Evolutionary conservation across 2,888 invertebrate genomes (phyloP).

Genomic region (Liposcelis brunnea): DNA sequence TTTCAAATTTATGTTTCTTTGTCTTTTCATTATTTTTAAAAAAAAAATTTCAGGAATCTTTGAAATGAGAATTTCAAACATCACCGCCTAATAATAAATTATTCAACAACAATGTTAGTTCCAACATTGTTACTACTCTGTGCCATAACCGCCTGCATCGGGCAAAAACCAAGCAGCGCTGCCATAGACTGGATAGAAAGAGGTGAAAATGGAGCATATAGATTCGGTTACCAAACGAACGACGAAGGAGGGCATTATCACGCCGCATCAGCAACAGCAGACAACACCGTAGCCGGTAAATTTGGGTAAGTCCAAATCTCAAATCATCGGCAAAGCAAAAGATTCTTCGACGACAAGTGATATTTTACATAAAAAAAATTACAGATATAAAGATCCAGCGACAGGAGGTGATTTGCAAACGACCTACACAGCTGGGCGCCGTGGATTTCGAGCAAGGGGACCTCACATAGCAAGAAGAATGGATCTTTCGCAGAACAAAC

Average conservation of each 20-base stretch:
- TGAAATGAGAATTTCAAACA: too few relatives aligned
- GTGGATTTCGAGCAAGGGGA: conserved; percentile 64
- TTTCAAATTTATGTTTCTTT: too few relatives aligned
- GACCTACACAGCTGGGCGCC: conserved; percentile 56
- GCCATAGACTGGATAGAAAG: conserved; percentile 17
- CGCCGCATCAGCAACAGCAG: conserved; percentile 40
- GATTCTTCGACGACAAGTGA: conserved; percentile 42
- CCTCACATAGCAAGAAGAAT: conserved; percentile 54
- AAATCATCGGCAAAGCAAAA: background rate
- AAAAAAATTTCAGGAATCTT: too few relatives aligned
- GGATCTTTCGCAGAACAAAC: conserved; percentile 43
- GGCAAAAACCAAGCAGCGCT: background rate
- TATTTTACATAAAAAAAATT: background rate
- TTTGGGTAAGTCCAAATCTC: conserved; percentile 8
- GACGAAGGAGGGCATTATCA: conserved; percentile 56
- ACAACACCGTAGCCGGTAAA: conserved; percentile 39
- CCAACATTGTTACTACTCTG: too few relatives aligned
- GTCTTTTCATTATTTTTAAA: too few relatives aligned
- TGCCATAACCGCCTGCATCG: too few relatives aligned
- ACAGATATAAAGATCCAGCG: conserved; percentile 51
- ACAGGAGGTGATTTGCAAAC: conserved; percentile 51
- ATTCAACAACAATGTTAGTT: too few relatives aligned
- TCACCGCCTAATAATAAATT: too few relatives aligned
- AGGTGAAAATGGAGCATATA: conserved; percentile 47
- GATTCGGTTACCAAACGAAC: conserved; percentile 51